Evolutionary conservation across 2,113 vertebrate species (phyloP).

Genomic region (Thinocorus orbignyianus): DNA sequence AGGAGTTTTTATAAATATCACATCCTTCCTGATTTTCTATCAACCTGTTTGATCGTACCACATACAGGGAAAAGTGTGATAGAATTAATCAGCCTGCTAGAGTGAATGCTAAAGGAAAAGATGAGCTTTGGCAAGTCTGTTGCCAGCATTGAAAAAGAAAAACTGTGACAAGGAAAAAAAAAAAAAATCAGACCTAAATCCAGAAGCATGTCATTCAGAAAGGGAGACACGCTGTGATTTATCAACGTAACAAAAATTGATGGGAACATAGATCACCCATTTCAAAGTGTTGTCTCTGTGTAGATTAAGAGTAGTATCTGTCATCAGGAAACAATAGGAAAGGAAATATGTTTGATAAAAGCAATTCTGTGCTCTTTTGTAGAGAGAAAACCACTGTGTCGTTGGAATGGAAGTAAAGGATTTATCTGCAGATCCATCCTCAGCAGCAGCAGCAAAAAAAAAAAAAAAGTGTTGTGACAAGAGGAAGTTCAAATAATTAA

Average conservation of each 20-base stretch:
- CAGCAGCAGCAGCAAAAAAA: neutral
- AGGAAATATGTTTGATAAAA: conserved; percentile 29
- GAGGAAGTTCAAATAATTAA: conserved; percentile 28
- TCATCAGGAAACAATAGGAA: conserved; percentile 49
- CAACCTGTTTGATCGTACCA: neutral
- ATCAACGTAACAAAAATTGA: conserved; percentile 6
- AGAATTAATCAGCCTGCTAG: conserved; percentile 51
- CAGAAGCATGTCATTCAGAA: conserved; percentile 28
- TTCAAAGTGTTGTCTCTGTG: conserved; percentile 13
- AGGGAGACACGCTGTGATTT: conserved; percentile 53
- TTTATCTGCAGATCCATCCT: neutral
- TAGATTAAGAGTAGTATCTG: conserved; percentile 42
- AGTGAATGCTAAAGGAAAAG: neutral
- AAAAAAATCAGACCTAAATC: conserved; percentile 26
- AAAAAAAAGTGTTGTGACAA: neutral
- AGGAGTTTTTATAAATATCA: neutral
- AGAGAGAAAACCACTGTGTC: neutral
- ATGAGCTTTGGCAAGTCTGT: conserved; percentile 44
- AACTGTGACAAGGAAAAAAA: neutral
- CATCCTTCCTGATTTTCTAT: neutral
- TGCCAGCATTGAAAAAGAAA: conserved; percentile 9
- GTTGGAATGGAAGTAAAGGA: neutral
- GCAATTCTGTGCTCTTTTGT: neutral
- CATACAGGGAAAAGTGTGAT: neutral
- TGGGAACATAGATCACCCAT: neutral